Conservation (phyloP, 2,888 invertebrate genomes). For the Orchestes rusci region DNA sequence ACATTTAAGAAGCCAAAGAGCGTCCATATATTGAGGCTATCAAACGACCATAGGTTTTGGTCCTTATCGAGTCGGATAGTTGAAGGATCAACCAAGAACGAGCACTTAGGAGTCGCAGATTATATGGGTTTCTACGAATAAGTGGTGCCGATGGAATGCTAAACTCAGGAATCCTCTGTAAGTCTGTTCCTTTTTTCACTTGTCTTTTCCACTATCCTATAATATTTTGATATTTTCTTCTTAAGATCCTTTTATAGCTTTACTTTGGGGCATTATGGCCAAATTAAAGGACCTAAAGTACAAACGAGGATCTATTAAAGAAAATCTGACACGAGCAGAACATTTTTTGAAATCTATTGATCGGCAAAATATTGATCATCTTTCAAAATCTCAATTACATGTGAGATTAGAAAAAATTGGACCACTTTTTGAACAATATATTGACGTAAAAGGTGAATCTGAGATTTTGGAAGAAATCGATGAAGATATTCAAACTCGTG, state of each 20-base stretch:
- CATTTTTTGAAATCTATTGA: background rate
- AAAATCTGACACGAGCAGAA: background rate
- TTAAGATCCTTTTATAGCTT: background rate
- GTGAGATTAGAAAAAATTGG: background rate
- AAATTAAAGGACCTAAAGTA: background rate
- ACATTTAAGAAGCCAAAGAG: no score
- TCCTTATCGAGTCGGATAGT: background rate
- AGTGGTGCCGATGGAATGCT: background rate
- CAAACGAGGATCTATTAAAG: constrained; percentile 1
- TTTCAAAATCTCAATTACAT: background rate
- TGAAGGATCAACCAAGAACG: background rate
- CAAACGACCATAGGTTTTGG: constrained; percentile 1
- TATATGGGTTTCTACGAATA: background rate
- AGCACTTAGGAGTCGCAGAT: background rate
- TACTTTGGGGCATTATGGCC: background rate
- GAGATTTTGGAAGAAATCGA: background rate
- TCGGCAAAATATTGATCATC: background rate
- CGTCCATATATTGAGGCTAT: no score
- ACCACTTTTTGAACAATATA: background rate
- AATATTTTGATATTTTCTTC: background rate
- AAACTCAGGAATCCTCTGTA: background rate
- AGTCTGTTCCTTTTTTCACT: background rate
- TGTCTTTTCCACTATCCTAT: background rate
- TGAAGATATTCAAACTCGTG: background rate
- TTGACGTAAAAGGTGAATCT: background rate